Base-by-base conservation (phyloP, 2,888 invertebrate genomes). In the Sipunculus nudus region DNA sequence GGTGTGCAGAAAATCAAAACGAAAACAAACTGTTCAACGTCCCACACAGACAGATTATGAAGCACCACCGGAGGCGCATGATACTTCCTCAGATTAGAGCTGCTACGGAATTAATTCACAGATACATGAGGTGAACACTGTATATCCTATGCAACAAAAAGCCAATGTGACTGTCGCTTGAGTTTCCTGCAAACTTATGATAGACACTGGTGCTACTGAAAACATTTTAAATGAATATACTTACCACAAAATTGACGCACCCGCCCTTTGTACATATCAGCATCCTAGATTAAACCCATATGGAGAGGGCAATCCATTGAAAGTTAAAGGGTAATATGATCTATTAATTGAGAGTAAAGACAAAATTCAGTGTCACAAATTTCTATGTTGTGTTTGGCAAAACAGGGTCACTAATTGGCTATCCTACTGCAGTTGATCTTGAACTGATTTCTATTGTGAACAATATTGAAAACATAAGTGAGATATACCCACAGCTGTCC, bases 391-490 rank as follows among this genome's bases (percentile, higher is more conserved):
- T 35, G 8, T 13, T 13, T 35, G 35, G 35, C 35, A 35, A 35
- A 13, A 13, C 10, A 13, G 35, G 35, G 16, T 8, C 35, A 13
- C 16, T 35, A 35, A 13, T 35, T 8, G 35, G 35, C 10, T 35
- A 35, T 35, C 16, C 35, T 35, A 35, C 35, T 13, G 35, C 35
- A 8, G 35, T 35, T 35, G 35, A 35, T 13, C 16, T 35, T 13
- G 35, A 13, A 35, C 35, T 35, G 16, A 13, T 35, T 8, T 13
- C 10, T 13, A 13, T 35, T 13, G 16, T 35, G 35, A 35, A 35
- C 35, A 35, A 13, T 35, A 13, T 35, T 35, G 16, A 35, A 35
- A 8, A 35, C 35, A n/a, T 65, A 29, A 25, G 63, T 4, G 41
- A n/a, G n/a, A n/a, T n/a, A n/a, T 41, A 23, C 8, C n/a, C n/a